Base-by-base conservation (phyloP, 2,113 vertebrate species). In the Mesitornis unicolor region DNA sequence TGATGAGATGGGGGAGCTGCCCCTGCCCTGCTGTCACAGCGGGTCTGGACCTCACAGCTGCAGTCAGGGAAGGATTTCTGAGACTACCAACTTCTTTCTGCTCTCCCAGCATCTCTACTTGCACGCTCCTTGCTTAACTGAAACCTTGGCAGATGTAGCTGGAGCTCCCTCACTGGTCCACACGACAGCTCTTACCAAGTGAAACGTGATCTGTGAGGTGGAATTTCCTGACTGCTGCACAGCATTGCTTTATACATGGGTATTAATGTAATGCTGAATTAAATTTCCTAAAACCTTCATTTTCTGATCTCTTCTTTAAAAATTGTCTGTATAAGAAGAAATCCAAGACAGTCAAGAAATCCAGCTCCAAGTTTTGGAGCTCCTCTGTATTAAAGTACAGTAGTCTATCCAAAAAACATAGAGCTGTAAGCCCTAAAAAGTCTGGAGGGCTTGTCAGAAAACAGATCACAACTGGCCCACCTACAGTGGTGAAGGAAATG, bases 181-280 rank as follows among this genome's bases (percentile, higher is more conserved):
- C 2, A 1, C 19, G 83, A 50, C 28, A 33, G 8, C 56, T 86
- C 83, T 12, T 71, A 80, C n/a, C 13, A 12, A 67, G 38, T 21
- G 83, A 84, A 93, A 90, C 5, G 4, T 0, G 25, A 91, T 84
- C 86, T 43, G 47, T 2, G 1, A 80, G 47, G 53, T 90, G 57
- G 81, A 87, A 84, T 90, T 96, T 94, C 87, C 84, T 93, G 74
- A 56, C 70, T 79, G 47, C 61, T 73, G 60, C 56, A 59, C 71
- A 75, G n/a, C 42, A 17, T 70, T 59, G 28, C 33, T 69, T 93
- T 90, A 64, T 42, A 35, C 29, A 11, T 16, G 25, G 33, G 26
- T 54, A 69, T 87, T 63, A 87, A 81, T 2, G 26, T 31, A 74
- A 9, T 38, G 33, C 4, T 87, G 28, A 86, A 64, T 63, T 70